Conservation (phyloP, 2,888 invertebrate species). For the Argyresthia albistria region DNA sequence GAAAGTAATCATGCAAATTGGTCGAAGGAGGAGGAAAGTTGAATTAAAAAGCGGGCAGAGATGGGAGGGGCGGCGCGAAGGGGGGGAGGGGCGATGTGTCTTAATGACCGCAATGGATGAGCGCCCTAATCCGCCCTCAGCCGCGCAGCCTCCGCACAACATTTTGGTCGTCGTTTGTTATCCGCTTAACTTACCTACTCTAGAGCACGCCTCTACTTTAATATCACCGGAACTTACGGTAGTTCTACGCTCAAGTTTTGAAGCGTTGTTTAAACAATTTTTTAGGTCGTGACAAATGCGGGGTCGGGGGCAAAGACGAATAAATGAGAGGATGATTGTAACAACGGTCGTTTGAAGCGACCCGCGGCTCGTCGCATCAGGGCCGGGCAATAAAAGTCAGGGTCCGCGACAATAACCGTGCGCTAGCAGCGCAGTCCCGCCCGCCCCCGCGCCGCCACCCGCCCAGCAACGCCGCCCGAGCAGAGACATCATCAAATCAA, state of each 20-base stretch:
- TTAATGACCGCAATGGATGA: slow-evolving; percentile 71
- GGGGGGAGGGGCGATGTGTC: slow-evolving; percentile 52
- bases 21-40: slow-evolving; percentile 58
- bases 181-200: slow-evolving; percentile 3
- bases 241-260: neutral
- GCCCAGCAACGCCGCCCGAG: slow-evolving; percentile 9
- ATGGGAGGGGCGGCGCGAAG: slow-evolving; percentile 14
- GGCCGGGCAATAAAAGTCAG: slow-evolving; percentile 11
- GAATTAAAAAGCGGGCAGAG: slow-evolving; percentile 65
- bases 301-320: neutral
- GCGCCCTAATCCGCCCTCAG: slow-evolving; percentile 50
- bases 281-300: too few relatives aligned
- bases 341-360: too few relatives aligned
- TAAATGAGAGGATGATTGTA: neutral
- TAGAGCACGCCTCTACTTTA: too few relatives aligned
- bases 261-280: too few relatives aligned
- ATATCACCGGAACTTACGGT: neutral
- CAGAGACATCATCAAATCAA: slow-evolving; percentile 68
- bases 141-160: slow-evolving; percentile 29
- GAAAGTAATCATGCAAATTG: slow-evolving; percentile 74
- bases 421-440: neutral
- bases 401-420: slow-evolving; percentile 8
- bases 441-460: too few relatives aligned
- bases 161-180: slow-evolving; percentile 41
- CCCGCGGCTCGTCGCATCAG: too few relatives aligned